Evolutionary conservation across 2,797 vertebrate species (phyloP), one percentile per base, ranked within the genome.

Genomic region (Columba guinea): DNA sequence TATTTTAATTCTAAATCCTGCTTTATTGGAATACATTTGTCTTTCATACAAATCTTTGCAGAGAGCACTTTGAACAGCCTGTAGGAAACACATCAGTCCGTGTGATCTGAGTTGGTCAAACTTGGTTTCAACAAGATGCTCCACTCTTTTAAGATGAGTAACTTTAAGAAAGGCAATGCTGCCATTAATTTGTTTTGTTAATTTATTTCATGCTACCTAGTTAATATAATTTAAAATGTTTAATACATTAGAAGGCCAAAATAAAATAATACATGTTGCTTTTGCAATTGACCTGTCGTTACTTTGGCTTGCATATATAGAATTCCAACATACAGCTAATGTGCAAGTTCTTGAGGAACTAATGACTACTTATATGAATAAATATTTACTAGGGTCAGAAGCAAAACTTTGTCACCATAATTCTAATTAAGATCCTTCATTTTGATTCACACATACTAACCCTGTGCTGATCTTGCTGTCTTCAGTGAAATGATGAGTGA

Each of bases 51-150:
- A 53, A 22, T 37, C 10, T 59, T 75, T 28, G 9, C 24, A 26
- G 39, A 22, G 28, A 62, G 17, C 12, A 10, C 18, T 69, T 58
- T 28, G 22, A 80, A 37, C 12, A 70, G 30, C 14, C 8, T 51
- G 5, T 19, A 37, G 39, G 20, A 53, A 87, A 63, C 10, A 7
- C 12, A 22, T 60, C 26, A 1, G 18, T 82, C 37, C 26, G 7
- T 0, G 0, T 73, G n/a, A 69, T 27, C 64, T 28, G 56, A 46
- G n/a, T 32, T 73, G n/a, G 20, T 34, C 55, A 58, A 32, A 55
- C 26, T 9, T 56, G 16, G 10, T 41, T 88, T 60, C 28, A 35
- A 41, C 11, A 41, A 59, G 44, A 51, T 75, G 24, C 17, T 85
- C 48, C 53, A 58, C 51, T 27, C 7, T 67, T 59, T 49, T 24